Conservation (phyloP, 2,113 vertebrate genomes). For the Oenanthe melanoleuca region DNA sequence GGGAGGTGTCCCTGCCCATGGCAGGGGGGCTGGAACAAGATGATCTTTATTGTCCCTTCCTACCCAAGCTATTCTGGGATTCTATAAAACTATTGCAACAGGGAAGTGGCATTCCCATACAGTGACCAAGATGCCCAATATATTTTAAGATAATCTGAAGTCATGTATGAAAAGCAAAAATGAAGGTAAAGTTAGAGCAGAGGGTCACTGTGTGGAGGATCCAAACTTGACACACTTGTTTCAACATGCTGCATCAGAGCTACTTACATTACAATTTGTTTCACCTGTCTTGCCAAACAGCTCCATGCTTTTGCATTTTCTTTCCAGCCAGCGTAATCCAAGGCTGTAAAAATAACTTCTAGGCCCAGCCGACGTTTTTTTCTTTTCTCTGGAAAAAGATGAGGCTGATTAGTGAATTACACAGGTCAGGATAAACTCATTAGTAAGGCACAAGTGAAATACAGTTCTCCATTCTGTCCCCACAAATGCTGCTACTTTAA, state of each 20-base stretch:
- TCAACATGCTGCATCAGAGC: neutral
- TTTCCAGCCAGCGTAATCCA: constrained; percentile 89
- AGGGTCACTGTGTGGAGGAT: no score
- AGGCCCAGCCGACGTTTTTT: constrained; percentile 73
- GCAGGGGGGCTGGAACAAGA: neutral
- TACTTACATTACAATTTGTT: constrained; percentile 75
- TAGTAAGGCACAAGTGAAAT: neutral
- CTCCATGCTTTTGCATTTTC: constrained; percentile 82
- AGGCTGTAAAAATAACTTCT: constrained; percentile 78
- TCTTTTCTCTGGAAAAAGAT: constrained; percentile 71
- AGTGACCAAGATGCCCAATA: neutral
- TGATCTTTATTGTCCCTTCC: neutral
- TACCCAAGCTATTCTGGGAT: neutral
- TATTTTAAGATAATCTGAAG: neutral
- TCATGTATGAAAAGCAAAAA: neutral
- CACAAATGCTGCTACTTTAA: neutral
- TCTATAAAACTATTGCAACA: neutral
- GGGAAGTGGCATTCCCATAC: neutral
- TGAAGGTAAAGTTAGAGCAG: neutral
- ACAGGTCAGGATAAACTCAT: neutral
- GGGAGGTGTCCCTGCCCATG: neutral
- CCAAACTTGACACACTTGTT: neutral
- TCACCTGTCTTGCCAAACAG: constrained; percentile 73
- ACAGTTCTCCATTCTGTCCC: neutral
- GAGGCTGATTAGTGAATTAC: neutral